Evolutionary conservation across 2,888 invertebrate species (phyloP).

Genomic region (Agrotis puta): DNA sequence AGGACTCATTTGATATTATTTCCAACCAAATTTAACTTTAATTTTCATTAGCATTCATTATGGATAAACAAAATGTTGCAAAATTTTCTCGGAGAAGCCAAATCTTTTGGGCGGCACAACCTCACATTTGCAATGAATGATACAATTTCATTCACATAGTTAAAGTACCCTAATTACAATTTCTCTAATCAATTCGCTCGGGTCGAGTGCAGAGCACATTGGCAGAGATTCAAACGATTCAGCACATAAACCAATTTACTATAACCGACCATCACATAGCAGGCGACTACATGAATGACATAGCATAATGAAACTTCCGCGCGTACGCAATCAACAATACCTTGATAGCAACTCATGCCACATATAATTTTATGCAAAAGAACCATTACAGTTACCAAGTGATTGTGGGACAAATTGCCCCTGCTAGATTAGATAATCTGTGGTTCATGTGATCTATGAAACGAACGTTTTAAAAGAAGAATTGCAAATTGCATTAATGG

Average conservation of each 20-base stretch:
- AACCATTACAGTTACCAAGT: conserved; percentile 52
- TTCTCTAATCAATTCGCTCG: conserved; percentile 58
- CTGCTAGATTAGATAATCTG: conserved; percentile 12
- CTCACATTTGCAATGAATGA: conserved; percentile 44
- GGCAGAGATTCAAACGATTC: conserved; percentile 65
- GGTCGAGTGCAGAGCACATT: conserved; percentile 54
- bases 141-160: conserved; percentile 55
- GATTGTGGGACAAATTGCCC: conserved; percentile 41
- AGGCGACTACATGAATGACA: conserved; percentile 74
- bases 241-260: conserved; percentile 62
- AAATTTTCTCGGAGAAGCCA: neutral
- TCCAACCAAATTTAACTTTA: no score
- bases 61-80: neutral
- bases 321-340: conserved; percentile 71
- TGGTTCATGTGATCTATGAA: conserved; percentile 3
- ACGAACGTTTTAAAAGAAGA: neutral
- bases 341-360: conserved; percentile 70
- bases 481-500: no score
- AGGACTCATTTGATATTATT: no score
- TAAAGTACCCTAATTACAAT: conserved; percentile 50
- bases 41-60: neutral
- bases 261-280: conserved; percentile 55
- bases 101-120: neutral
- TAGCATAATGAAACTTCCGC: conserved; percentile 77
- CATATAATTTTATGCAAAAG: conserved; percentile 70